Percentiles rank a stretch among this genome's conserved stretches.
Conservation (phyloP, 2,113 vertebrate genomes). For the Cryptotis parvus region DNA sequence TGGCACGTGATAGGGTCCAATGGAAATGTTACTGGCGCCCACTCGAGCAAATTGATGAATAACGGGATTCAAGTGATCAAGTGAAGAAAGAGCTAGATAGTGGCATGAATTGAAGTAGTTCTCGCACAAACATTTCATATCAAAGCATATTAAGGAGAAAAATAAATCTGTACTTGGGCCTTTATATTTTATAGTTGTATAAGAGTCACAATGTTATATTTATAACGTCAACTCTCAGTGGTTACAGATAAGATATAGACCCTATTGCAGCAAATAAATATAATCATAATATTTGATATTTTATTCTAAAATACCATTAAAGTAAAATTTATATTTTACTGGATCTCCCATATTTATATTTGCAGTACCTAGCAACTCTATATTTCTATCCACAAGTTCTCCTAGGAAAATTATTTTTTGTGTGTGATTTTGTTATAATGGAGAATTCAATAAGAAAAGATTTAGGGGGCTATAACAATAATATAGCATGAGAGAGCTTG, state of each 20-base stretch:
- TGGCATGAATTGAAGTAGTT: neutral
- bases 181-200: neutral
- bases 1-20: no score
- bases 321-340: constrained; percentile 9
- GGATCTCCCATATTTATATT: neutral
- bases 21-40: no score
- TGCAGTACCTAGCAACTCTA: neutral
- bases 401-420: neutral
- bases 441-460: neutral
- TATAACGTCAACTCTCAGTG: neutral
- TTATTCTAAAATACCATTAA: no score
- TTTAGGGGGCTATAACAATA: neutral
- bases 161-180: neutral
- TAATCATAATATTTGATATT: neutral
- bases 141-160: neutral
- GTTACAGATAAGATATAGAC: neutral
- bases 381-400: neutral
- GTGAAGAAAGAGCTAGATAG: no score
- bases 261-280: neutral
- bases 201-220: neutral
- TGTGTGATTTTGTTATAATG: neutral
- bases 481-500: no score
- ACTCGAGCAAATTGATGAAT: no score
- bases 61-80: no score
- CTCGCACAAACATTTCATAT: neutral